Conservation (phyloP, 2,113 vertebrate species). For the Chrysochloris asiatica region DNA sequence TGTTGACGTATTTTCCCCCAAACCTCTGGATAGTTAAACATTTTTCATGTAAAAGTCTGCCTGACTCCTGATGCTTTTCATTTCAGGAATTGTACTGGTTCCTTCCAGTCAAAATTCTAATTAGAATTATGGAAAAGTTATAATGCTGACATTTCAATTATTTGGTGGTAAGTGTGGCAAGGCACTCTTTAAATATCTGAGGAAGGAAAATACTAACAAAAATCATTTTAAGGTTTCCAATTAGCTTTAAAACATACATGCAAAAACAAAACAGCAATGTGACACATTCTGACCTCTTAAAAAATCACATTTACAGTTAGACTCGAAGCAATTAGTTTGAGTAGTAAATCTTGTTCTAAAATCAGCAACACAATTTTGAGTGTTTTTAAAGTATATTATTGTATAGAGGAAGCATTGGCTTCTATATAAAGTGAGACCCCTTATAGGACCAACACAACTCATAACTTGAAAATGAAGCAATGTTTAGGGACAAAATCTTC, state of each 20-base stretch:
- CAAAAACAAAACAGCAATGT: neutral
- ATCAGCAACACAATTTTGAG: slow-evolving; percentile 20
- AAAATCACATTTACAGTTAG: slow-evolving; percentile 32
- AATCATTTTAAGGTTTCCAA: slow-evolving; percentile 48
- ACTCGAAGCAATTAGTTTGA: slow-evolving; percentile 11
- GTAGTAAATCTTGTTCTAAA: slow-evolving; percentile 30
- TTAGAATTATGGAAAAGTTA: slow-evolving; percentile 59
- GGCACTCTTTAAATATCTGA: slow-evolving; percentile 41
- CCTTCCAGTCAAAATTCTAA: slow-evolving; percentile 35
- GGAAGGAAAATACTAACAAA: slow-evolving; percentile 35
- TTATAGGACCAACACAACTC: too few relatives aligned
- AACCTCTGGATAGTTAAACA: neutral
- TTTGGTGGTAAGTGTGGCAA: slow-evolving; percentile 35
- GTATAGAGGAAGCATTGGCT: neutral
- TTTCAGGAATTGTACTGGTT: neutral
- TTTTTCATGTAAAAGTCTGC: neutral
- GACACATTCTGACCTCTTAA: neutral
- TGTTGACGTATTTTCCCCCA: neutral
- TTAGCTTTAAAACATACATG: slow-evolving; percentile 17
- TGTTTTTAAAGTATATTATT: neutral
- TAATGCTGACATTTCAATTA: slow-evolving; percentile 57
- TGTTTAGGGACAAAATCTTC: neutral
- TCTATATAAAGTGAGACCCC: neutral
- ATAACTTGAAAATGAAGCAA: neutral
- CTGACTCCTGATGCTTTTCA: slow-evolving; percentile 20